A percentile compares a stretch with the other conserved stretches of the same genome.
phyloP scores from a whole-genome alignment of 2,888 invertebrate species.

The Endotricha flammealis region DNA sequence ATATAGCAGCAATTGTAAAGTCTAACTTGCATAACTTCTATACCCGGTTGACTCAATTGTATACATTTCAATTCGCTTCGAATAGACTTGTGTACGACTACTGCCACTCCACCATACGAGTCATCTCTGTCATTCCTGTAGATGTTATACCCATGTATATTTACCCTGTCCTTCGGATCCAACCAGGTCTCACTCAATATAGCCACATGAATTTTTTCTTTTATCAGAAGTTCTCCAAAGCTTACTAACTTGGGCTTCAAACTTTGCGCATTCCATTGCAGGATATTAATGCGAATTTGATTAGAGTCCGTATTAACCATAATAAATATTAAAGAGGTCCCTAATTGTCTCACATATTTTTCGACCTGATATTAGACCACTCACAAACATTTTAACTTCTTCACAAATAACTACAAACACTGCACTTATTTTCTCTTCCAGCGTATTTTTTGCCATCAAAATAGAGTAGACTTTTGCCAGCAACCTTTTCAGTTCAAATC shows the following conservation, averaged over 20 bases:
- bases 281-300: conserved; percentile 10
- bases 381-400: conserved; percentile 2
- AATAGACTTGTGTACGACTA: no score
- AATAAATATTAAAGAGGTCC: background rate
- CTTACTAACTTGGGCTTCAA: conserved; percentile 10
- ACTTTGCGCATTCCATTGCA: conserved; percentile 16
- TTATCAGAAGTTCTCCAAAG: conserved; percentile 11
- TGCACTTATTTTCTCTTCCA: background rate
- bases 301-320: conserved; percentile 1
- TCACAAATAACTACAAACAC: background rate
- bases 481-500: conserved; percentile 4
- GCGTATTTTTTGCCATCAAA: background rate
- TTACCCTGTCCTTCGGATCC: no score
- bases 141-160: no score
- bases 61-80: no score
- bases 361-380: background rate
- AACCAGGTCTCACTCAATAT: no score
- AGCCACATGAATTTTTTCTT: no score
- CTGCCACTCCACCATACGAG: no score
- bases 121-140: no score
- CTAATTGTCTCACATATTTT: background rate
- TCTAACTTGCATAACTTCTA: no score
- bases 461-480: conserved; percentile 1
- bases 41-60: no score
- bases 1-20: no score